Evolutionary conservation across 1,140 invertebrate genomes (phyloP), one percentile per base, ranked within the genome.

Genomic region (Matsumurasca onukii): DNA sequence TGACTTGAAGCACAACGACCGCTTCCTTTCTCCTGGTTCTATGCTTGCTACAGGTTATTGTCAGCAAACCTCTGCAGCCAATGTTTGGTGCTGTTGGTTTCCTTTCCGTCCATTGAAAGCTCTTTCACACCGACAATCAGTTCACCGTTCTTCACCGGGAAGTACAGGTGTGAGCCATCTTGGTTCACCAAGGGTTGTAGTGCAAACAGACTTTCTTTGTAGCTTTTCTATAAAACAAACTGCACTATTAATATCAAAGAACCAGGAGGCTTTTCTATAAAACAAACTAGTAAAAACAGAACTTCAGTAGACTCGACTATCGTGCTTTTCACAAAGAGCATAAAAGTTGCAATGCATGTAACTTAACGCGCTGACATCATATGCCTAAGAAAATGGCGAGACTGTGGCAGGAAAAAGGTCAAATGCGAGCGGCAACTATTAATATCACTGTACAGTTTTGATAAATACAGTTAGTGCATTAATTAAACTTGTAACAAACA

Each of bases 51-150:
- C 76, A 76, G 13, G 72, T 76, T 77, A 80, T 84, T 57, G 73
- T 78, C 0, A 86, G 68, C 24, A 83, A 61, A 39, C 83, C 83
- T 76, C 76, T 80, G 72, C 75, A 76, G 71, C 76, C 80, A 67
- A n/a, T 77, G 57, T 22, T 76, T 73, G 83, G 83, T 63, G 76
- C 68, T 67, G 80, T 86, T n/a, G 74, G 74, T 72, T 71, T 81
- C 85, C 45, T 27, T 77, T 73, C 39, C 73, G 67, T 69, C 74
- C 69, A 74, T 80, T 72, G 72, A 67, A 25, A 80, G 76, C 69
- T 80, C 82, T 82, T 82, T 89, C 68, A 87, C 90, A 1, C 89
- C 89, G 2, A 88, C 86, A 31, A 86, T 75, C 69, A 80, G 78
- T 31, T 82, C 75, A 5, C 82, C 79, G 70, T 86, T 86, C 72